Evolutionary conservation across 2,797 vertebrate species (phyloP).

Genomic region (Microctenopoma stevenorrisi): DNA sequence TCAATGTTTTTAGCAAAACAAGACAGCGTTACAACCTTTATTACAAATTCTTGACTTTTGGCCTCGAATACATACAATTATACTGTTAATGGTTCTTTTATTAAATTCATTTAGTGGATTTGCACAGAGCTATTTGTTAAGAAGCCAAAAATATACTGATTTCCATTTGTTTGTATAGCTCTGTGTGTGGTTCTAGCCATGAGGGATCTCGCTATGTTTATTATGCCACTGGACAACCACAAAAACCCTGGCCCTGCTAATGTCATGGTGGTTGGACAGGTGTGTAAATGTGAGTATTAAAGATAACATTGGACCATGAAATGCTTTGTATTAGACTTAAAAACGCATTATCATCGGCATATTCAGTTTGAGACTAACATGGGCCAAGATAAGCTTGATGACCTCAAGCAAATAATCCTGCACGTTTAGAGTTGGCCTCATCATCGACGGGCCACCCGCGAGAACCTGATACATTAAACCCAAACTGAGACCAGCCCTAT

Average conservation of each 20-base stretch:
- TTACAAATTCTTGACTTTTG: neutral
- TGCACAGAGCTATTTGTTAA: neutral
- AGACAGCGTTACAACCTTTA: neutral
- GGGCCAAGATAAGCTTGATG: conserved; percentile 41
- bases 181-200: conserved; percentile 29
- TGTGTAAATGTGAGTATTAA: conserved; percentile 59
- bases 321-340: conserved; percentile 43
- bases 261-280: conserved; percentile 60
- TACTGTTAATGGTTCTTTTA: conserved; percentile 2
- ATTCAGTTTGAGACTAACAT: conserved; percentile 16
- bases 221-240: conserved; percentile 60
- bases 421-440: conserved; percentile 41
- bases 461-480: conserved; percentile 27
- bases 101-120: neutral
- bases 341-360: conserved; percentile 24
- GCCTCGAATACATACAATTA: neutral
- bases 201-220: conserved; percentile 64
- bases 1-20: conserved; percentile 2
- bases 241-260: conserved; percentile 15
- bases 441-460: conserved; percentile 63
- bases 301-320: conserved; percentile 36
- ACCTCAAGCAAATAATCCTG: conserved; percentile 42
- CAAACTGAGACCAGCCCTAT: conserved; percentile 15
- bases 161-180: conserved; percentile 28
- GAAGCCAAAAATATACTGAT: conserved; percentile 2